A percentile compares a stretch with the other conserved stretches of the same genome.
These are phyloP conservation scores for Diplodus sargus DNA, from an alignment of 2,797 vertebrate species.

Conservation along the genomic window DNA sequence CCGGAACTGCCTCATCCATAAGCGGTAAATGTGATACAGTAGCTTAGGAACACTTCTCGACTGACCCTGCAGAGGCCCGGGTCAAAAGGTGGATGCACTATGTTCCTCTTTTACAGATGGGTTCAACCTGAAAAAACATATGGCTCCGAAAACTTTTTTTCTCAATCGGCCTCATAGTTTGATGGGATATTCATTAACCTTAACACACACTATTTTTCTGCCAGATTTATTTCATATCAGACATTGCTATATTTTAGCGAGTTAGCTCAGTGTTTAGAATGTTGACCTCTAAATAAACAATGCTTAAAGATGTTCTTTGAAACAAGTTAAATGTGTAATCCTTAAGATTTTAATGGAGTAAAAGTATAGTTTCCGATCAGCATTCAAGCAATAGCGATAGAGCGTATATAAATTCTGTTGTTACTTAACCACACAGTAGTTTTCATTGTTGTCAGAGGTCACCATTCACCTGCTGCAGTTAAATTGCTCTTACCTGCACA, in stretches of 20 bases:
- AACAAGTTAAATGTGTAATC: not conserved
- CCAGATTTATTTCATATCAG: not conserved
- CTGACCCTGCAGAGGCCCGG: conserved; percentile 28
- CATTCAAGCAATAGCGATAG: not conserved
- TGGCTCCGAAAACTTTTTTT: not conserved
- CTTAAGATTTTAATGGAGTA: not conserved
- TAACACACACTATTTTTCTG: not conserved
- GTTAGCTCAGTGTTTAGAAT: not conserved
- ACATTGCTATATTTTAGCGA: not conserved
- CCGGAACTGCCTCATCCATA: conserved; percentile 40
- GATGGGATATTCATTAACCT: not conserved
- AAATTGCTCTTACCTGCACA: not conserved
- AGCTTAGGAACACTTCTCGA: conserved; percentile 17
- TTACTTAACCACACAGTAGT: not conserved
- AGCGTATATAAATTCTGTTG: conserved; percentile 2
- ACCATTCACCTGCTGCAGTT: not conserved
- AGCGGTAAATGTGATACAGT: conserved; percentile 50
- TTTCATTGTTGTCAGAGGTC: not conserved
- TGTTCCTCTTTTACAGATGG: conserved; percentile 11
- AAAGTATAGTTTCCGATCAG: not conserved
- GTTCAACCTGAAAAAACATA: not conserved
- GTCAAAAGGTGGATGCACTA: conserved; percentile 23
- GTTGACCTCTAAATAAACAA: not conserved
- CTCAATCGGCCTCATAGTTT: not conserved
- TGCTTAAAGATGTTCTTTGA: not conserved